Conservation (phyloP, 1,140 invertebrate species). For the Heliothis virescens region DNA sequence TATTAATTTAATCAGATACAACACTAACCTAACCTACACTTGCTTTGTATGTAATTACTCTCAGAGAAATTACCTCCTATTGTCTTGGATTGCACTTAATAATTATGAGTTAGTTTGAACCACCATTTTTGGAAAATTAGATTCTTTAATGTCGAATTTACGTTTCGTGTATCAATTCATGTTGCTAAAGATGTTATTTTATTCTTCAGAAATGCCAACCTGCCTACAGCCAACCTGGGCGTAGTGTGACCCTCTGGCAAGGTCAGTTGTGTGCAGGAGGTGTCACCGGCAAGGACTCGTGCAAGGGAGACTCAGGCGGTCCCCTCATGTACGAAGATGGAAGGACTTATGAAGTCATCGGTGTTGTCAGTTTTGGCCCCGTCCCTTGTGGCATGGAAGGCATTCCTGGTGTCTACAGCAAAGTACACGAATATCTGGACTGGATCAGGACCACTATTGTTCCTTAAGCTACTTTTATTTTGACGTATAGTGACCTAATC, state of each 20-base stretch:
- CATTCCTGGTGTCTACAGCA: conserved; percentile 88
- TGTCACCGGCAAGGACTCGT: conserved; percentile 65
- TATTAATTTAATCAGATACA: too few species aligned
- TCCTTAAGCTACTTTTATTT: neutral
- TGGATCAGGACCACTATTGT: conserved; percentile 83
- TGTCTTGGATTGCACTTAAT: too few species aligned
- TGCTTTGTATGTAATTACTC: too few species aligned
- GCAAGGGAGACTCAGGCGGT: conserved; percentile 86
- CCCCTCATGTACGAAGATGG: conserved; percentile 84
- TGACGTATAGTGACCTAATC: conserved; percentile 4
- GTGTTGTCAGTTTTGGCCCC: conserved; percentile 88
- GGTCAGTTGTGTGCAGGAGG: conserved; percentile 74
- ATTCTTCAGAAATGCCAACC: conserved; percentile 54
- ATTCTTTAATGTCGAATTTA: neutral
- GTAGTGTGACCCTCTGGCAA: conserved; percentile 67
- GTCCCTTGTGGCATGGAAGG: conserved; percentile 83
- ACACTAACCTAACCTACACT: too few species aligned
- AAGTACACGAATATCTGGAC: conserved; percentile 83
- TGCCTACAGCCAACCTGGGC: conserved; percentile 40
- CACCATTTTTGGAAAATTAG: too few species aligned
- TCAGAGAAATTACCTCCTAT: too few species aligned
- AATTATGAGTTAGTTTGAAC: too few species aligned
- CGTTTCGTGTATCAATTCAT: neutral
- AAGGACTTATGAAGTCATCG: conserved; percentile 66
- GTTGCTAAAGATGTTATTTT: neutral